phyloP scores from a whole-genome alignment of 2,888 invertebrate species.

The Tinea semifulvella region DNA sequence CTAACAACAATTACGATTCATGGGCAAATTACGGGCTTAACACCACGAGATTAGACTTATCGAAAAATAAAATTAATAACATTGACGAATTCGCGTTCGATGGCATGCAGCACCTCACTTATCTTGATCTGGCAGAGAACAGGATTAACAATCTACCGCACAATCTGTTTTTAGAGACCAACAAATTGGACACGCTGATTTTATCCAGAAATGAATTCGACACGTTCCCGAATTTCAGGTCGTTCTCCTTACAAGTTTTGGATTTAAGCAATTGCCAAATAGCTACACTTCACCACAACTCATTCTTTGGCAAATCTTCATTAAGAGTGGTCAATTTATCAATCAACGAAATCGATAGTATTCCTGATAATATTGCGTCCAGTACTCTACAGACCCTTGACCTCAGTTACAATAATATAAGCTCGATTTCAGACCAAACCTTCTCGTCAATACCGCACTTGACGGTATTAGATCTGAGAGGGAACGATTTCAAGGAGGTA shows the following conservation, averaged over 20 bases:
- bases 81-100: conserved; percentile 69
- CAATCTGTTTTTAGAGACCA: conserved; percentile 64
- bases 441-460: conserved; percentile 71
- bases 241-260: conserved; percentile 63
- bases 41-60: conserved; percentile 67
- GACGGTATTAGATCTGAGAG: conserved; percentile 72
- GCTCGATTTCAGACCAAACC: conserved; percentile 65
- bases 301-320: conserved; percentile 64
- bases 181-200: conserved; percentile 65
- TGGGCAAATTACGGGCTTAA: conserved; percentile 38
- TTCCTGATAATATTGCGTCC: conserved; percentile 69
- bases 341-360: conserved; percentile 69
- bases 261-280: conserved; percentile 74
- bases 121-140: conserved; percentile 75
- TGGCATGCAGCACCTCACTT: conserved; percentile 59
- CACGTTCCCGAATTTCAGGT: conserved; percentile 63
- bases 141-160: conserved; percentile 66
- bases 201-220: conserved; percentile 73
- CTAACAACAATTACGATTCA: conserved; percentile 59
- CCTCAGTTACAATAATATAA: conserved; percentile 68
- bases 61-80: conserved; percentile 69
- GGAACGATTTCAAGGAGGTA: conserved; percentile 74
- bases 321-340: conserved; percentile 70
- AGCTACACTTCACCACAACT: conserved; percentile 50
- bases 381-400: conserved; percentile 68